Base-by-base conservation (phyloP, 1,140 invertebrate genomes). In the Ganaspis sp. region DNA sequence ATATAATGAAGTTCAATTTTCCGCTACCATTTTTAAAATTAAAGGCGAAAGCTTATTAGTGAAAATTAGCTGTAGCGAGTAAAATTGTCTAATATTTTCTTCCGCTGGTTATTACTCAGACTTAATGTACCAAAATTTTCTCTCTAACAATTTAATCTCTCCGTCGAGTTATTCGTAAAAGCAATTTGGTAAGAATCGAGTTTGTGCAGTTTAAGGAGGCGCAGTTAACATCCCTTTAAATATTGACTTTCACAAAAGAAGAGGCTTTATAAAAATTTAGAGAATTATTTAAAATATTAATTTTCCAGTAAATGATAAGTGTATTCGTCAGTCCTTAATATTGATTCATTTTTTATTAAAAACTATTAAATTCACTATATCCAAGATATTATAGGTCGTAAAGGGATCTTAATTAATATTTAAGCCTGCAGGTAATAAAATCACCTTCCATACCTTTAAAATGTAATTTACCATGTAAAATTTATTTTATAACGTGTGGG, bases 201-300 rank as follows among this genome's bases (percentile, higher is more conserved):
- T 58, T 64, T 64, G 58, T 64, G 58, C 23, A 64, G 15, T 64
- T 64, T 64, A 64, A 64, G 58, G 58, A 64, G 58, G 58, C 58
- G 12, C 12, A 64, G 58, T 64, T 26, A 64, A 64, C 58, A 64
- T 64, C 23, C 58, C 58, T 29, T 64, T 29, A 64, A 64, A 64
- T 64, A 64, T 64, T 64, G 58, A 64, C 58, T 23, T 64, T n/a
- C 15, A 58, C 15, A n/a, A 12, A 29, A 12, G 4, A 12, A n/a
- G 29, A 15, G n/a, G n/a, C 15, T 64, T 64, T 26, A 11, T 6
- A 54, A 54, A 54, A 11, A 19, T 9, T 26, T 54, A 3, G 19
- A 0, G 0, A 54, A 23, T 40, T 40, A 40, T 17, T 45, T 45
- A 15, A 34, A 3, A 34, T 34, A 6, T 34, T 2, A 34, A 17